Base-by-base conservation (phyloP, 2,888 invertebrate species). In the Synergus japonicus region DNA sequence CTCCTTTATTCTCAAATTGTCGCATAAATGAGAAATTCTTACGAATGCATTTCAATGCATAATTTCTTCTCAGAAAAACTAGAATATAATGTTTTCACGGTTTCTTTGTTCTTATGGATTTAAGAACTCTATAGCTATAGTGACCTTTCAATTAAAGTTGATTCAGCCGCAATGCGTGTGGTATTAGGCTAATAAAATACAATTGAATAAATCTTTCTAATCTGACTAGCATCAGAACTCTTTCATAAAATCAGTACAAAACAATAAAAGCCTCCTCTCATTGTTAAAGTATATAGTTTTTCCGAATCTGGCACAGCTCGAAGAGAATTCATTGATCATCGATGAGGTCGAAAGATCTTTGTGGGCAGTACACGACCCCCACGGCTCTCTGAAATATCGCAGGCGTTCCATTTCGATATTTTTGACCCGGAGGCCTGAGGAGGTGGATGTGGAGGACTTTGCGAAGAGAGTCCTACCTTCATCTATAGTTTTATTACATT, bases 401-500 rank as follows among this genome's bases (percentile, higher is more conserved):
- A 83, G 85, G 81, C 81, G 86, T 83, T 89, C 86, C 88, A 85
- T 86, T 88, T 87, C 86, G 86, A 87, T 85, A 87, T 87, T 86
- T 80, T 83, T 82, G 84, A 69, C 84, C 87, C 85, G 77, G 78
- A 80, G 86, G 85, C 83, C 79, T 54, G 80, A 64, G 78, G 58
- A 79, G 64, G 78, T 80, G 82, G 82, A 79, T 76, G 54, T 44
- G 66, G 64, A 80, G 67, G 82, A 83, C 83, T 83, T 82, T 69
- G 77, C 78, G 80, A 78, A 77, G 83, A 84, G 80, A 64, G 78
- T 78, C 80, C 73, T 78, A 81, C 81, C 80, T 81, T 80, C 78
- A 65, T 76, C 85, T 85, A 86, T 87, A 87, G 86, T 89, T 89
- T 89, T 89, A 88, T 89, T 89, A 86, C 83, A 85, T 73, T 84